phyloP scores from a whole-genome alignment of 1,140 invertebrate genomes.

The Sitophilus oryzae region DNA sequence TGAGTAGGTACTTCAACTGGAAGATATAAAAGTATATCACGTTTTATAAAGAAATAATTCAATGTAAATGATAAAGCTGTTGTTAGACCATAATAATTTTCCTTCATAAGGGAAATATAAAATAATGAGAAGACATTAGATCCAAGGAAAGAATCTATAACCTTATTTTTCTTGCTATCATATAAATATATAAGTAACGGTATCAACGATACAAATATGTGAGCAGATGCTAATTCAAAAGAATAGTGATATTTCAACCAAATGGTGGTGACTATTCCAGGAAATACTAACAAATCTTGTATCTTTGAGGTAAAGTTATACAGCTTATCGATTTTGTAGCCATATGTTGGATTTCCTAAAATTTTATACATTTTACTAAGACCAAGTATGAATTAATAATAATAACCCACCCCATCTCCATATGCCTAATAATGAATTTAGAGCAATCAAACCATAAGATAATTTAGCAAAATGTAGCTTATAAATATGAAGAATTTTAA shows the following conservation, averaged over 20 bases:
- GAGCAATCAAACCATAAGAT: slow-evolving; percentile 16
- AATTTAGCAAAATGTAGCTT: slow-evolving; percentile 7
- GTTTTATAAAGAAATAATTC: slow-evolving; percentile 25
- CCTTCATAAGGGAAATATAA: slow-evolving; percentile 12
- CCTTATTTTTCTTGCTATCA: slow-evolving; percentile 6
- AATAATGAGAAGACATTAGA: slow-evolving; percentile 13
- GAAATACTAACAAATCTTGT: slow-evolving; percentile 26
- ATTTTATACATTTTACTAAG: no score
- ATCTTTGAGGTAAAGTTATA: slow-evolving; percentile 16
- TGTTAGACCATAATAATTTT: slow-evolving; percentile 24
- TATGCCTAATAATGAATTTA: slow-evolving; percentile 23
- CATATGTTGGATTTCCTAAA: slow-evolving; percentile 28
- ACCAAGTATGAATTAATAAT: background rate
- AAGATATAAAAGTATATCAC: slow-evolving; percentile 12
- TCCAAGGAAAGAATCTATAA: slow-evolving; percentile 12
- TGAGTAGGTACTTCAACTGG: slow-evolving; percentile 20
- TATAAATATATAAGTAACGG: slow-evolving; percentile 21
- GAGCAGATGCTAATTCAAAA: slow-evolving; percentile 9
- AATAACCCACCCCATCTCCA: slow-evolving; percentile 28
- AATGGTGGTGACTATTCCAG: slow-evolving; percentile 19
- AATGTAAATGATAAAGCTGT: slow-evolving; percentile 17
- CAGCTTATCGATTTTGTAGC: slow-evolving; percentile 9
- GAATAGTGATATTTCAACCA: slow-evolving; percentile 24
- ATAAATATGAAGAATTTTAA: slow-evolving; percentile 1
- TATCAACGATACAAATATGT: slow-evolving; percentile 12